Conservation (phyloP, 2,113 vertebrate genomes). For the Cololabis saira region DNA sequence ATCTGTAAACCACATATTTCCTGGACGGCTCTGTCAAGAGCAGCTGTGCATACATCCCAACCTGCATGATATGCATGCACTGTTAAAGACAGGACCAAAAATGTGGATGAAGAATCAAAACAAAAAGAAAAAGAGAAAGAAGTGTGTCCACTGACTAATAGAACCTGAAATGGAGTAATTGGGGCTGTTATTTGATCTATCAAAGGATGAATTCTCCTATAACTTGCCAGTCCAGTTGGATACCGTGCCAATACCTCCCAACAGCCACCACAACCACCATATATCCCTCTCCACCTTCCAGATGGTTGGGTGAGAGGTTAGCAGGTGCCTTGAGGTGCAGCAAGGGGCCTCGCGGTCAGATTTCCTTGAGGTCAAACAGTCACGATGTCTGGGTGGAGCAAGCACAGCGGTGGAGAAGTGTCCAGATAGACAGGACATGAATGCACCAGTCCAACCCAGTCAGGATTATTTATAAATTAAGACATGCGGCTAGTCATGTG, state of each 20-base stretch:
- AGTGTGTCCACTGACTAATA: constrained; percentile 18
- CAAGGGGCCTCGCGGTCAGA: constrained; percentile 56
- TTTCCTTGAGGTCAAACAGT: constrained; percentile 60
- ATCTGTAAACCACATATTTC: constrained; percentile 77
- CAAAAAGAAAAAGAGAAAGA: constrained; percentile 26
- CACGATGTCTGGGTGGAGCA: constrained; percentile 9
- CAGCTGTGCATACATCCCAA: constrained; percentile 81
- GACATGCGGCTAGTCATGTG: constrained; percentile 41
- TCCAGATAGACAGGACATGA: constrained; percentile 38
- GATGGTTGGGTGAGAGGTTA: constrained; percentile 77
- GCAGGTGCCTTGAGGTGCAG: constrained; percentile 75
- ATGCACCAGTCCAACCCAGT: constrained; percentile 48
- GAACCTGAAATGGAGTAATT: constrained; percentile 18
- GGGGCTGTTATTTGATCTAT: constrained; percentile 34
- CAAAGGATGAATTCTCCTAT: constrained; percentile 30
- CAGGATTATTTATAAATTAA: constrained; percentile 53
- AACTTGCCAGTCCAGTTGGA: constrained; percentile 51
- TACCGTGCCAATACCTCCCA: constrained; percentile 59
- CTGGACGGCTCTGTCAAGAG: constrained; percentile 68
- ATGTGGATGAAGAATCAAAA: constrained; percentile 15
- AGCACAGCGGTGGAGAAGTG: constrained; percentile 10
- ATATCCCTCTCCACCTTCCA: constrained; percentile 59
- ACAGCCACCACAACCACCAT: constrained; percentile 31
- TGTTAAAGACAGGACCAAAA: constrained; percentile 20
- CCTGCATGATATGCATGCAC: constrained; percentile 37